Percentiles rank a stretch among this genome's conserved stretches.
Conservation (phyloP, 2,888 invertebrate genomes). For the Penaeus monodon region DNA sequence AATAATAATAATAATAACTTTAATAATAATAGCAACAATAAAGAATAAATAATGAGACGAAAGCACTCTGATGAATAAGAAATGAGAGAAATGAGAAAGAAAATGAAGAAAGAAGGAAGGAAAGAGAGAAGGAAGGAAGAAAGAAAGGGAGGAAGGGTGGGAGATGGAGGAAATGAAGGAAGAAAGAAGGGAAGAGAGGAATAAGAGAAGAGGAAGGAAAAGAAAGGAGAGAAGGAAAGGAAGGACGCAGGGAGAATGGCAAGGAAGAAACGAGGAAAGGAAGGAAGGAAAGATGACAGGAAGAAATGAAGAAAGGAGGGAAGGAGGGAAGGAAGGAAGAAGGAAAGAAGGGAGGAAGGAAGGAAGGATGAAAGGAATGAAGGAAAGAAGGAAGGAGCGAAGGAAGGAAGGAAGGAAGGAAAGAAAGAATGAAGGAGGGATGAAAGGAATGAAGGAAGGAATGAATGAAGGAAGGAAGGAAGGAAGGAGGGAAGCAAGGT, state of each 20-base stretch:
- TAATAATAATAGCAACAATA: too few species aligned
- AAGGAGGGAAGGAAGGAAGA: neutral
- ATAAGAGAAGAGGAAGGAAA: neutral
- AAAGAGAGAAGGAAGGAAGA: neutral
- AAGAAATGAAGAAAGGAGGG: neutral
- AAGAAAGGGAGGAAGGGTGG: neutral
- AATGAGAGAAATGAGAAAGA: neutral
- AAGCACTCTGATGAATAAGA: neutral
- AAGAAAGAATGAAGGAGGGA: slow-evolving; percentile 23
- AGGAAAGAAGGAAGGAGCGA: neutral
- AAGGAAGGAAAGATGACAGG: neutral
- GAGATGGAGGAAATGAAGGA: too few species aligned
- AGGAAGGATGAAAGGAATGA: neutral
- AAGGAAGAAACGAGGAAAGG: neutral
- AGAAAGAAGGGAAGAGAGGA: neutral
- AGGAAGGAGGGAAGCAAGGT: too few species aligned
- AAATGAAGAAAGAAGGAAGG: neutral
- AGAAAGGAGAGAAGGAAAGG: neutral
- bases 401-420: neutral
- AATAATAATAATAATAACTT: too few species aligned
- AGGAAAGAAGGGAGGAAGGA: neutral
- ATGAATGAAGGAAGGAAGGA: slow-evolving; percentile 15
- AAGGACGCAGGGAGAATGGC: neutral
- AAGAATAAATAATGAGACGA: too few species aligned
- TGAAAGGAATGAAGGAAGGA: slow-evolving; percentile 16